Evolutionary conservation across 2,888 invertebrate genomes (phyloP).

Genomic region (Archaeoteleia sp.): DNA sequence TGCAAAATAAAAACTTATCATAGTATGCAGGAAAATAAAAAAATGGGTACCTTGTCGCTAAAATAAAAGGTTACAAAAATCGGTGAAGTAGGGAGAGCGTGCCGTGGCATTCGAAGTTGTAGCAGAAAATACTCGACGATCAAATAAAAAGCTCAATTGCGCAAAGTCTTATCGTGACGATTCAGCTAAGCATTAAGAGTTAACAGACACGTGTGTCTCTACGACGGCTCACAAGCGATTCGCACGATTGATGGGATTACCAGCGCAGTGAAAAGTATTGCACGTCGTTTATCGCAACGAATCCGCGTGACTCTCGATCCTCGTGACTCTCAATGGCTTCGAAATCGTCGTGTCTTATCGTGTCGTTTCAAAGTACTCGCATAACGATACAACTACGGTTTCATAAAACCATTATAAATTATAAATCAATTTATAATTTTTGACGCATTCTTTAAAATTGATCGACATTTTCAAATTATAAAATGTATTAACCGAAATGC

Average conservation of each 20-base stretch:
- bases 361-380: too few species aligned
- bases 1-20: constrained; percentile 1
- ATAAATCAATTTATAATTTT: too few species aligned
- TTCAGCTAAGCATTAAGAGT: constrained; percentile 4
- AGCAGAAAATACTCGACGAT: too few species aligned
- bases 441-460: too few species aligned
- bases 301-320: not conserved
- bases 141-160: constrained; percentile 11
- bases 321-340: not conserved
- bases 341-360: not conserved
- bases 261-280: not conserved
- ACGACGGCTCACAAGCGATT: constrained; percentile 5
- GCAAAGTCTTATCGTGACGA: constrained; percentile 7
- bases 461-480: too few species aligned
- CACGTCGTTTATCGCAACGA: not conserved
- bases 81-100: too few species aligned
- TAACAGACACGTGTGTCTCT: constrained; percentile 3
- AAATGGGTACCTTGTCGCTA: not conserved
- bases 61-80: too few species aligned
- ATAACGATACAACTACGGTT: too few species aligned
- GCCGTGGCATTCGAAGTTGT: too few species aligned
- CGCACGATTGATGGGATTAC: constrained; percentile 7
- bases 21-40: not conserved
- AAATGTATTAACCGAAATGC: too few species aligned
- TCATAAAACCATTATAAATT: too few species aligned